These are phyloP conservation scores for Bos taurus DNA, from an alignment of 2,113 vertebrate species.

Conservation along the genomic window DNA sequence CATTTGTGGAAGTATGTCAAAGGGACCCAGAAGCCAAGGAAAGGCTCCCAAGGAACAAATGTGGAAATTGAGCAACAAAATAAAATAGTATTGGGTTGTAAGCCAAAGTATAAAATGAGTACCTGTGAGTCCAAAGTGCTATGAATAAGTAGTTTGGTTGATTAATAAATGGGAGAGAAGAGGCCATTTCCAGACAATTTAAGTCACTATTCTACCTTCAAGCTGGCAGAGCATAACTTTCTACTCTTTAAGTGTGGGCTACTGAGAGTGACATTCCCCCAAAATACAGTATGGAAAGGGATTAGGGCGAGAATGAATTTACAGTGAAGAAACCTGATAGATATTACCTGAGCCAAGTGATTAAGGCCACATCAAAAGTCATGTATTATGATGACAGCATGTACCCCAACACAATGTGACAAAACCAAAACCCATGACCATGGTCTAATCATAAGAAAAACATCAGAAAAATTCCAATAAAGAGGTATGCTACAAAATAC, in stretches of 20 bases:
- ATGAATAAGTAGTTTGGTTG: slow-evolving; percentile 9
- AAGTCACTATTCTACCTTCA: neutral
- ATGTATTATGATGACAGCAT: neutral
- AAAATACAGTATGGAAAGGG: neutral
- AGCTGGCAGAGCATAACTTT: neutral
- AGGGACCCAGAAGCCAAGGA: neutral
- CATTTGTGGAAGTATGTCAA: neutral
- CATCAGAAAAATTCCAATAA: neutral
- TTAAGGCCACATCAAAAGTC: neutral
- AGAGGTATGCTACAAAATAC: neutral
- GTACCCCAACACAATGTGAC: neutral
- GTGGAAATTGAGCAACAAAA: neutral
- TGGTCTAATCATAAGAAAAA: neutral
- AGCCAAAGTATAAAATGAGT: slow-evolving; percentile 6
- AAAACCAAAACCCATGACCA: neutral
- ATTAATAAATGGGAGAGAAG: neutral
- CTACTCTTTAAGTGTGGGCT: neutral
- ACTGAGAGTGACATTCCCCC: neutral
- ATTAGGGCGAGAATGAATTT: neutral
- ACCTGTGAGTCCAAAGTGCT: neutral
- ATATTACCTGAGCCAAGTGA: neutral
- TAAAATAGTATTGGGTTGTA: neutral
- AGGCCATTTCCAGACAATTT: neutral
- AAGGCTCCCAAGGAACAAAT: neutral
- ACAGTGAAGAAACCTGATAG: neutral